Percentiles rank a stretch among this genome's conserved stretches.
Conservation (phyloP, 2,888 invertebrate genomes). For the Cremastobaeus sp. region DNA sequence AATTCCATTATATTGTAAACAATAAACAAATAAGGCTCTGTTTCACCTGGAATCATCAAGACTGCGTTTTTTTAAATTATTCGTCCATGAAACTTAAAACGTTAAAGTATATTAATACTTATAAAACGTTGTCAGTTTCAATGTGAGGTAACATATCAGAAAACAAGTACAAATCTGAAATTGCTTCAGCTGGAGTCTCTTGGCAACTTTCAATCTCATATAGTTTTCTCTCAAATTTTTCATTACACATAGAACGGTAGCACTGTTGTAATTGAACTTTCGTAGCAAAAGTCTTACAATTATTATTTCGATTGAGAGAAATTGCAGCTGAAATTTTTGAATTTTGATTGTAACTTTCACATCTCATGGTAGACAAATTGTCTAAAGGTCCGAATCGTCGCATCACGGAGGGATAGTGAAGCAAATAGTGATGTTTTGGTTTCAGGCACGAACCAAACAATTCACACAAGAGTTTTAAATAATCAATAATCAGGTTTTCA, state of each 20-base stretch:
- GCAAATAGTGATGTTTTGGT: constrained; percentile 53
- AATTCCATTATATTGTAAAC: no score
- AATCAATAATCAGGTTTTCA: constrained; percentile 32
- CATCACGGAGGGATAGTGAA: constrained; percentile 29
- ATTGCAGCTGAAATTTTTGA: constrained; percentile 11
- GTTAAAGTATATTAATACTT: constrained; percentile 11
- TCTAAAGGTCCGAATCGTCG: constrained; percentile 44
- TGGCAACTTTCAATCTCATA: constrained; percentile 22
- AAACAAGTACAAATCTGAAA: constrained; percentile 19
- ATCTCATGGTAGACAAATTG: constrained; percentile 51
- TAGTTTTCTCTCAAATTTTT: constrained; percentile 10
- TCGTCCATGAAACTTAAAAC: constrained; percentile 21
- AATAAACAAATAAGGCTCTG: constrained; percentile 8
- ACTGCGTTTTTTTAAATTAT: constrained; percentile 20
- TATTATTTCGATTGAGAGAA: constrained; percentile 17
- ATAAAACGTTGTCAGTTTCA: constrained; percentile 2
- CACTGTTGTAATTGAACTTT: constrained; percentile 27
- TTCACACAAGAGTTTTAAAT: constrained; percentile 25
- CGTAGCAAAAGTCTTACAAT: constrained; percentile 24
- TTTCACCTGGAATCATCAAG: constrained; percentile 31
- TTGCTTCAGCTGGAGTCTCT: constrained; percentile 10
- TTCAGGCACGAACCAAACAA: constrained; percentile 37
- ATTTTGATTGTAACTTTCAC: constrained; percentile 51
- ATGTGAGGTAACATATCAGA: constrained; percentile 4
- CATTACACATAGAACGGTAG: constrained; percentile 23